Evolutionary conservation across 2,888 invertebrate genomes (phyloP), one percentile per base, ranked within the genome.

Genomic region (Hemistola chrysoprasaria): DNA sequence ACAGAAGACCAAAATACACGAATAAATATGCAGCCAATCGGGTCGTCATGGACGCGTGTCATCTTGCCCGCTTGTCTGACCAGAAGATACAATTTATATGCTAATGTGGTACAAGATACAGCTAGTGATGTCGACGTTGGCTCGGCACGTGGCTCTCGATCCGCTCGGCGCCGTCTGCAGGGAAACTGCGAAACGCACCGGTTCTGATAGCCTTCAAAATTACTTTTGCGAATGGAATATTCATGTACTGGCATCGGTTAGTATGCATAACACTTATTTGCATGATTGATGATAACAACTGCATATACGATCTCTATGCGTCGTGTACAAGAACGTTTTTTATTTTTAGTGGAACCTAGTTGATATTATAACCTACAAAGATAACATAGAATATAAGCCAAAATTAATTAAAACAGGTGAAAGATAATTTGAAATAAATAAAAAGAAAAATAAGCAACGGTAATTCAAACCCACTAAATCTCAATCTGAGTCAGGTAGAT

Each of bases 81-180:
- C 81, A 81, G 79, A 87, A 87, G 87, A 88, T 80, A 86, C 88
- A 89, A 90, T 90, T 88, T 90, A 90, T 88, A 90, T 90, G 89
- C 85, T 82, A 90, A 90, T 90, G 71, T 64, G 23, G 42, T 22
- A 29, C 27, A 36, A 36, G 36, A 28, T 36, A 36, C 22, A 11
- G 36, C 28, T 22, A 36, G 16, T 2, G 16, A 16, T 16, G 4
- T 4, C 74, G 81, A 78, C 73, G 80, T 70, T 66, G 65, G 65
- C 21, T 21, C 10, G 57, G 66, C 50, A 16, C 16, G 16, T 16
- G 16, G 16, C 16, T 3, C 16, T 16, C 55, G 45, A 52, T 51
- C 52, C 51, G 49, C 16, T 16, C 55, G 45, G 53, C 52, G 53
- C 51, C 50, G 48, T 53, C 55, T 53, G 56, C 53, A 57, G 59